These are phyloP conservation scores for Thecocarcelia acutangulata DNA, from an alignment of 2,888 invertebrate genomes.

Conservation along the genomic window DNA sequence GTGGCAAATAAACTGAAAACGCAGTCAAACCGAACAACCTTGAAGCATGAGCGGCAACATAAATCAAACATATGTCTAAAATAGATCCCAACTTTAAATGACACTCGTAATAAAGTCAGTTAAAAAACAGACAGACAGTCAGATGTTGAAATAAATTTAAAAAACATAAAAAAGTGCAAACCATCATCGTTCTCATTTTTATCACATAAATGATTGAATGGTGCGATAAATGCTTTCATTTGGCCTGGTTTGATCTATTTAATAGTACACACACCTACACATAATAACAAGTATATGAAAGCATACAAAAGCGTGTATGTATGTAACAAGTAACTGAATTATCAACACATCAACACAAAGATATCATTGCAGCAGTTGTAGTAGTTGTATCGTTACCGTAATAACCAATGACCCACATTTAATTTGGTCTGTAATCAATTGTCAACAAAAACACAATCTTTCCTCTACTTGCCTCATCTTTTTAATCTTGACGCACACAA, in stretches of 20 bases:
- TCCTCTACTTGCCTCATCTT: background rate
- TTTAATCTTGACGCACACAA: background rate
- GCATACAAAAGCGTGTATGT: constrained; percentile 1
- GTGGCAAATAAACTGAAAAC: constrained; percentile 8
- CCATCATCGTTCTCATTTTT: constrained; percentile 12
- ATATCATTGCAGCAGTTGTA: constrained; percentile 18
- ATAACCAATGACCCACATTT: constrained; percentile 67
- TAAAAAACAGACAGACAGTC: constrained; percentile 1
- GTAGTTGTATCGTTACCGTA: constrained; percentile 54
- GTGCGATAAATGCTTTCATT: constrained; percentile 38
- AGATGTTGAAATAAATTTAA: constrained; percentile 18
- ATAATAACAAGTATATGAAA: background rate
- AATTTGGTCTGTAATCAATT: constrained; percentile 64
- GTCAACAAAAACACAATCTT: constrained; percentile 56
- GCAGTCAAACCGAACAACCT: constrained; percentile 40
- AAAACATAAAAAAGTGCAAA: constrained; percentile 17
- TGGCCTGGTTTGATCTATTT: background rate
- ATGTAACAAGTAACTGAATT: background rate
- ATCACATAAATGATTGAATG: constrained; percentile 36
- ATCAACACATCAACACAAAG: constrained; percentile 38
- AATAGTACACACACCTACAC: background rate
- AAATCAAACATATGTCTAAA: constrained; percentile 63
- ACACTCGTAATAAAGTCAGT: constrained; percentile 62
- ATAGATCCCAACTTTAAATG: constrained; percentile 62
- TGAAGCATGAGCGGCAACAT: constrained; percentile 52